Evolutionary conservation across 2,797 vertebrate genomes (phyloP).

Genomic region (Neoniphon sammara): DNA sequence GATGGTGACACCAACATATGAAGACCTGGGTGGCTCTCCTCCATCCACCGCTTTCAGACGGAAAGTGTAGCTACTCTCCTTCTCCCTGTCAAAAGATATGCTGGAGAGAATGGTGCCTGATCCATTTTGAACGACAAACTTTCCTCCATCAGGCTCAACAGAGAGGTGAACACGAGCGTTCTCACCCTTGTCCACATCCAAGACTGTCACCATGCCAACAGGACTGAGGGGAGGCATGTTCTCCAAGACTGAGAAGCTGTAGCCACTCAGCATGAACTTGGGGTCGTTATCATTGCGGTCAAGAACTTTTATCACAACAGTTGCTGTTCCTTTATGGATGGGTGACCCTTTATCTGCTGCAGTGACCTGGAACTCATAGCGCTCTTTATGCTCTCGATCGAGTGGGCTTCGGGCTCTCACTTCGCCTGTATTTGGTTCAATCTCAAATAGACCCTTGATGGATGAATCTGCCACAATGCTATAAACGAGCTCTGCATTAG

Average conservation of each 20-base stretch:
- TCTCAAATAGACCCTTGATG: slow-evolving; percentile 93
- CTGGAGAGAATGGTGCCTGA: slow-evolving; percentile 98
- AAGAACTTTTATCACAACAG: slow-evolving; percentile 92
- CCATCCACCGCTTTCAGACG: slow-evolving; percentile 94
- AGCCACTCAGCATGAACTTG: slow-evolving; percentile 98
- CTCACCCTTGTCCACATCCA: slow-evolving; percentile 95
- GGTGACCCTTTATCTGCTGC: slow-evolving; percentile 95
- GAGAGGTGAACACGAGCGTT: slow-evolving; percentile 93
- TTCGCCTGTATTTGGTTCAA: slow-evolving; percentile 92
- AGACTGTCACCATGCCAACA: slow-evolving; percentile 98
- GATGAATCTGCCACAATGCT: slow-evolving; percentile 89
- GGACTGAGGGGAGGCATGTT: slow-evolving; percentile 98
- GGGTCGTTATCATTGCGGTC: slow-evolving; percentile 99
- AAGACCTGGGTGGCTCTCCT: slow-evolving; percentile 93
- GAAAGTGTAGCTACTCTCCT: slow-evolving; percentile 98
- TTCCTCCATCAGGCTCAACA: slow-evolving; percentile 95
- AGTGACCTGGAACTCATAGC: slow-evolving; percentile 93
- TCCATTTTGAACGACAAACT: slow-evolving; percentile 98
- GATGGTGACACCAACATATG: slow-evolving; percentile 97
- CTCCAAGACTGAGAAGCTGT: slow-evolving; percentile 98
- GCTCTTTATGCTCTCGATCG: slow-evolving; percentile 94
- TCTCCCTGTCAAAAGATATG: slow-evolving; percentile 97
- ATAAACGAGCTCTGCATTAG: slow-evolving; percentile 93
- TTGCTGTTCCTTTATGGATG: slow-evolving; percentile 94
- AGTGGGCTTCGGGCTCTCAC: slow-evolving; percentile 92